These are phyloP conservation scores for Odontothrips loti DNA, from an alignment of 2,888 invertebrate genomes.

Conservation along the genomic window DNA sequence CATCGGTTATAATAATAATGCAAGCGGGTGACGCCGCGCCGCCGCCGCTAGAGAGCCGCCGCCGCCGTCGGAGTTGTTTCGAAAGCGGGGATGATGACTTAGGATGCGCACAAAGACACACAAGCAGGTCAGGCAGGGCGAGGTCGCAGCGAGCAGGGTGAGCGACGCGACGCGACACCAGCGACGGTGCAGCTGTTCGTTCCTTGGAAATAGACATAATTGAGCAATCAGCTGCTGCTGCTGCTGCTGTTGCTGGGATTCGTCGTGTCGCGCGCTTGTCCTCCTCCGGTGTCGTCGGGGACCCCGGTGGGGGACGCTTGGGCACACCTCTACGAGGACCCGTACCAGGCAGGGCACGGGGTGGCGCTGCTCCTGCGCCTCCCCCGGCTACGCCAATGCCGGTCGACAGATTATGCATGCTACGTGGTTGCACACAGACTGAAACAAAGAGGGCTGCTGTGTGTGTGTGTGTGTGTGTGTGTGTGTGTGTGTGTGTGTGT, in stretches of 20 bases:
- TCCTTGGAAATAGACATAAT: conserved; percentile 3
- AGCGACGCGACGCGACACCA: too few relatives aligned
- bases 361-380: too few relatives aligned
- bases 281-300: neutral
- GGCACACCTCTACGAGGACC: neutral
- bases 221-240: conserved; percentile 6
- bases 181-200: neutral
- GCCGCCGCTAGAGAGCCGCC: too few relatives aligned
- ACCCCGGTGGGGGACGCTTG: neutral
- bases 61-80: too few relatives aligned
- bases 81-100: too few relatives aligned
- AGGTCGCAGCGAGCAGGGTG: neutral
- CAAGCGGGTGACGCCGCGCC: too few relatives aligned
- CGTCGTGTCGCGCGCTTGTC: neutral
- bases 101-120: too few relatives aligned
- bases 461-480: neutral
- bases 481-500: neutral
- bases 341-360: too few relatives aligned
- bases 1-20: too few relatives aligned
- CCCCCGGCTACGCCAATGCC: too few relatives aligned
- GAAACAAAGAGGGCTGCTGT: conserved; percentile 22
- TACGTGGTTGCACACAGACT: conserved; percentile 15
- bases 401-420: too few relatives aligned
- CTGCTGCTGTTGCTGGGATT: neutral
- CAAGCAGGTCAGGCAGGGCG: too few relatives aligned